Percentiles rank a stretch among this genome's conserved stretches.
Evolutionary conservation across 2,113 vertebrate species (phyloP).

Genomic region (Psettodes erumei): DNA sequence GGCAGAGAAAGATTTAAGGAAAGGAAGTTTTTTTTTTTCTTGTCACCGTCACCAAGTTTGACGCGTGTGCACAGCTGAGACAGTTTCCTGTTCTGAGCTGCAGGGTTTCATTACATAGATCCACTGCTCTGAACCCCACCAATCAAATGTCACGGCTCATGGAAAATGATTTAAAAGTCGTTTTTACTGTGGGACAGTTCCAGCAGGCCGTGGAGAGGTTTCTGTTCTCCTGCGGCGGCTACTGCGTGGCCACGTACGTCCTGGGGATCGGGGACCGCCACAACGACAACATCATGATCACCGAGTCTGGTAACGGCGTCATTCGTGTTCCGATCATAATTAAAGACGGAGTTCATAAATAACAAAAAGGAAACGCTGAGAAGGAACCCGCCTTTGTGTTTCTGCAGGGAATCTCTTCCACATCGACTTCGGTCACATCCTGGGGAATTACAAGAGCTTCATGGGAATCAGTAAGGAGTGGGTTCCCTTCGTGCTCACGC

Average conservation of each 20-base stretch:
- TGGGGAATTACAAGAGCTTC: slow-evolving; percentile 99
- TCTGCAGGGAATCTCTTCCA: slow-evolving; percentile 95
- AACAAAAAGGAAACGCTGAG: neutral
- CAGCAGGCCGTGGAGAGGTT: slow-evolving; percentile 96
- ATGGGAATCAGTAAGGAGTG: slow-evolving; percentile 98
- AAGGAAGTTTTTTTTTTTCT: too few species aligned
- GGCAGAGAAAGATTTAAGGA: too few species aligned
- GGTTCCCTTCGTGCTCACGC: slow-evolving; percentile 97
- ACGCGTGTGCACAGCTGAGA: neutral
- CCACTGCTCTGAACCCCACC: neutral
- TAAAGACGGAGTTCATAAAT: neutral
- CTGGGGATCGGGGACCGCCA: slow-evolving; percentile 99
- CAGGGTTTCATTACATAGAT: neutral
- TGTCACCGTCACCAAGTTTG: neutral
- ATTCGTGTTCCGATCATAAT: too few species aligned
- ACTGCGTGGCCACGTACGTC: slow-evolving; percentile 98
- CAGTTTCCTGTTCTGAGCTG: neutral
- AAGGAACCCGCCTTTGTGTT: slow-evolving; percentile 1
- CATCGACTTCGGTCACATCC: slow-evolving; percentile 99
- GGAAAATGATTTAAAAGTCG: neutral
- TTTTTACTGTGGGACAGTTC: slow-evolving; percentile 83
- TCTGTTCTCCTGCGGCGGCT: slow-evolving; percentile 95
- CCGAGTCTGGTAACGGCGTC: slow-evolving; percentile 88
- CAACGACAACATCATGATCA: slow-evolving; percentile 99
- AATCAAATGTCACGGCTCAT: neutral